Evolutionary conservation across 2,113 vertebrate genomes (phyloP), one percentile per base, ranked within the genome.

Genomic region (Hypomesus transpacificus): DNA sequence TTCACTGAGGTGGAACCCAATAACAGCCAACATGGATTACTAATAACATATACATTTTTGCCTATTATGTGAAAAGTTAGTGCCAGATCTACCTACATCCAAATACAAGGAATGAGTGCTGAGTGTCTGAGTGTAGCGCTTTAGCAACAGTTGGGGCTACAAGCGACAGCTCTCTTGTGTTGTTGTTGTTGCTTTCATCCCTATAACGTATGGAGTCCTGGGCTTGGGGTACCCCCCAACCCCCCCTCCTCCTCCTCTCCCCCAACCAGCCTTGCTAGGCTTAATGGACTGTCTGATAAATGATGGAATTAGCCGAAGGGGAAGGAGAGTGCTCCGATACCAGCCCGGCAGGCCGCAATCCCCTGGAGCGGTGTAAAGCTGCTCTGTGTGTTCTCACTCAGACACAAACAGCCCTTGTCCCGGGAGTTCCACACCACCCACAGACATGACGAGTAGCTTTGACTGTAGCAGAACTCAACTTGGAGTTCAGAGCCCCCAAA

Each of bases 271-370:
- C 82, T 60, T 81, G 69, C 66, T 16, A 81, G 67, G 20, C 77
- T 85, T 89, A 88, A 87, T 90, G 87, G 89, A 89, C 77, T 75
- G 34, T 20, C 80, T 87, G 84, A 88, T 88, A 80, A 84, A 90
- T 87, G 83, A 86, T 82, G 81, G 75, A 86, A 84, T 87, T 80
- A 88, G 86, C 83, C 74, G 67, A 73, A 83, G 74, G 75, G 84
- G 82, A 86, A 81, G 74, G 66, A 78, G 83, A 87, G 83, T 84
- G 80, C 82, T 85, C 74, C 79, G 80, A 84, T 85, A 75, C 64
- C 77, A 70, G 70, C 54, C 70, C 31, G 31, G 61, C 77, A 70
- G 75, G 57, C 80, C 78, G 73, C 81, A 85, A 87, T 78, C 76
- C 86, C 76, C 84, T 71, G 22, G 84, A 83, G 86, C 70, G 73